Evolutionary conservation across 2,888 invertebrate species (phyloP).

Genomic region (Ectropis crepuscularia): DNA sequence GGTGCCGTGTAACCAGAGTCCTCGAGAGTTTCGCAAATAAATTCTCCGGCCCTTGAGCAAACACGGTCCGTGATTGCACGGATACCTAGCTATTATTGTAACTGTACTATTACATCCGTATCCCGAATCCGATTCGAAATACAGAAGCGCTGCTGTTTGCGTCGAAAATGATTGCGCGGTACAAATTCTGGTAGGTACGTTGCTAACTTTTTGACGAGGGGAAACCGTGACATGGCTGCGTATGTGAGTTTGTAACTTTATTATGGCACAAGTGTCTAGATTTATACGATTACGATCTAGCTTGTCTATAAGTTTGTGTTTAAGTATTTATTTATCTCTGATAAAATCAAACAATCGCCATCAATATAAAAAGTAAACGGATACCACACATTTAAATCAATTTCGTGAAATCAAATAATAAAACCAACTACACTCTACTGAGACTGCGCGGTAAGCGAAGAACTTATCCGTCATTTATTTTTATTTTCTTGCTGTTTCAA

Average conservation of each 20-base stretch:
- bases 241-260: background rate
- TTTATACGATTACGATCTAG: too few relatives aligned
- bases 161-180: background rate
- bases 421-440: too few relatives aligned
- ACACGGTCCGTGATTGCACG: conserved; percentile 67
- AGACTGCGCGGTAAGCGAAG: too few relatives aligned
- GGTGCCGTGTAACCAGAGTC: conserved; percentile 56
- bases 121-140: conserved; percentile 17
- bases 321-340: too few relatives aligned
- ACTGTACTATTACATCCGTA: conserved; percentile 23
- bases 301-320: too few relatives aligned
- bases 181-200: background rate
- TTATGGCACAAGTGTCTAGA: background rate
- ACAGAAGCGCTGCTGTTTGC: conserved; percentile 9
- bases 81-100: conserved; percentile 36
- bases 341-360: too few relatives aligned
- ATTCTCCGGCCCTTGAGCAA: conserved; percentile 67
- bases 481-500: too few relatives aligned
- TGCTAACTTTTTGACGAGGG: background rate
- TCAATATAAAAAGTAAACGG: too few relatives aligned
- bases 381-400: too few relatives aligned
- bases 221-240: background rate
- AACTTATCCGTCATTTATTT: too few relatives aligned
- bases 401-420: too few relatives aligned
- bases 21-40: conserved; percentile 76